Evolutionary conservation across 2,797 vertebrate genomes (phyloP).

Genomic region (Holocentrus rufus): DNA sequence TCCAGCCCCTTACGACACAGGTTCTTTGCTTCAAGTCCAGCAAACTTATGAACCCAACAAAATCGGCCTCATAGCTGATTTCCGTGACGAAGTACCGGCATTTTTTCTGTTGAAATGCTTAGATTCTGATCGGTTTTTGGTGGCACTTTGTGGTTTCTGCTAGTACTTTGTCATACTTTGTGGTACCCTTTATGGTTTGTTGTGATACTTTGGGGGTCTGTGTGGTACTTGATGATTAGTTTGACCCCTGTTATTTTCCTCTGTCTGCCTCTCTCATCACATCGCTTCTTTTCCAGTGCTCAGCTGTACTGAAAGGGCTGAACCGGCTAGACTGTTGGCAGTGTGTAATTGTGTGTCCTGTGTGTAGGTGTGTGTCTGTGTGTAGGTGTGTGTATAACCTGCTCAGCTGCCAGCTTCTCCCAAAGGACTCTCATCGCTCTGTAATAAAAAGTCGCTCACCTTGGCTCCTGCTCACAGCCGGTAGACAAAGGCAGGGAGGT

Average conservation of each 20-base stretch:
- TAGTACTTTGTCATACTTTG: not conserved
- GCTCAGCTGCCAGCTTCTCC: slow-evolving; percentile 28
- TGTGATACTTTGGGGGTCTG: no score
- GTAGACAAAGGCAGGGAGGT: not conserved
- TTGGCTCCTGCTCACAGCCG: slow-evolving; percentile 25
- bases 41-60: no score
- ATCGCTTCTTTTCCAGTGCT: not conserved
- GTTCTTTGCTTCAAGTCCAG: no score
- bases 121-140: not conserved
- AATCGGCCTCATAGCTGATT: no score
- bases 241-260: no score
- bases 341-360: not conserved
- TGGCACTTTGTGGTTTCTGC: slow-evolving; percentile 3
- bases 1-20: no score
- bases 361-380: not conserved
- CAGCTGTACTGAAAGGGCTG: not conserved
- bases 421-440: slow-evolving; percentile 40
- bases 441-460: slow-evolving; percentile 43
- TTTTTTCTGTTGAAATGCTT: no score
- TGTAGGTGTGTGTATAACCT: slow-evolving; percentile 27
- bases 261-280: no score
- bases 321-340: not conserved
- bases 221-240: no score
- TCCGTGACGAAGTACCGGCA: no score
- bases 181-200: not conserved